Conservation (phyloP, 2,113 vertebrate genomes). For the Apus apus region DNA sequence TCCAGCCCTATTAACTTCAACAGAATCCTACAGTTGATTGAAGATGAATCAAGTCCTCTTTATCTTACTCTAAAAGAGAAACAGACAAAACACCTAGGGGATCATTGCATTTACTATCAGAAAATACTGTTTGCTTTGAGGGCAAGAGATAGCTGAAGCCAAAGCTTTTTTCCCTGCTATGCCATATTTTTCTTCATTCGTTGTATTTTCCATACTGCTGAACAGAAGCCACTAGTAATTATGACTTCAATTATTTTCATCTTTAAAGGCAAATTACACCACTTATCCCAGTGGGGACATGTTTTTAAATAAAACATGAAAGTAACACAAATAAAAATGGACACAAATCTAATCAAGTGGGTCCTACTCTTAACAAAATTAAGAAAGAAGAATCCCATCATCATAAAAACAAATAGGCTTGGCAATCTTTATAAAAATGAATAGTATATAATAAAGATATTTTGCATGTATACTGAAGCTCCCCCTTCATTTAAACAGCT, state of each 20-base stretch:
- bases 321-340: conserved; percentile 70
- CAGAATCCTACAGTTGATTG: background rate
- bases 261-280: conserved; percentile 69
- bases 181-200: conserved; percentile 31
- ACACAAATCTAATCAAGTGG: conserved; percentile 70
- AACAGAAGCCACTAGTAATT: conserved; percentile 58
- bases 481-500: background rate
- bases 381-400: conserved; percentile 54
- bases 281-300: conserved; percentile 66
- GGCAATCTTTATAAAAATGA: conserved; percentile 48
- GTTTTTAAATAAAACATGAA: conserved; percentile 77
- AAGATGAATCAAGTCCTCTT: background rate
- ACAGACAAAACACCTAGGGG: background rate
- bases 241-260: conserved; percentile 65
- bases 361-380: conserved; percentile 66
- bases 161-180: background rate
- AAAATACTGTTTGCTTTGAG: background rate
- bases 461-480: background rate
- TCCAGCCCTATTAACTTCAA: background rate
- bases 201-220: conserved; percentile 16
- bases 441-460: background rate
- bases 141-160: conserved; percentile 5
- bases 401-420: conserved; percentile 62
- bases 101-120: background rate
- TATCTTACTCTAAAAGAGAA: background rate